These are phyloP conservation scores for Periophthalmus magnuspinnatus DNA, from an alignment of 2,797 vertebrate genomes.

Conservation along the genomic window DNA sequence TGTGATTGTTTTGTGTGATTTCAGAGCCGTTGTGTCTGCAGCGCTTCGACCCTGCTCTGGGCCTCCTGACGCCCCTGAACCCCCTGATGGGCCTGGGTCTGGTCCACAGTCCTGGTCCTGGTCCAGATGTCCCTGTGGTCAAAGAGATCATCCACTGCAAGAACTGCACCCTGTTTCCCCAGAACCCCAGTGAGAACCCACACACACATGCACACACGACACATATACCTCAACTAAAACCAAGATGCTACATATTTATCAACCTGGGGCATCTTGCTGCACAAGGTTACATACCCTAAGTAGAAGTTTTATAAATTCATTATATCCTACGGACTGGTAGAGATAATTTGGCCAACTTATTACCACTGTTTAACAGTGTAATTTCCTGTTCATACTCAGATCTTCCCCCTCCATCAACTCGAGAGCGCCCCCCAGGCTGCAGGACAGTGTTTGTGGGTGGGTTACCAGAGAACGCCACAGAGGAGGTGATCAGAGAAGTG, in stretches of 20 bases:
- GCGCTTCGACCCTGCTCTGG: constrained; percentile 88
- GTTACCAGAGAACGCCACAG: constrained; percentile 87
- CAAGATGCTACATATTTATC: no score
- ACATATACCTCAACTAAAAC: no score
- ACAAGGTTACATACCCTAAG: no score
- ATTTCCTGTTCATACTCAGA: constrained; percentile 67
- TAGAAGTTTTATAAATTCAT: no score
- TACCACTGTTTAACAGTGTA: neutral
- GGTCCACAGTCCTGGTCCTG: constrained; percentile 33
- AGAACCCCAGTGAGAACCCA: constrained; percentile 91
- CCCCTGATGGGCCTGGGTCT: constrained; percentile 91
- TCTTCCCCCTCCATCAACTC: constrained; percentile 88
- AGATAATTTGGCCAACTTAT: no score
- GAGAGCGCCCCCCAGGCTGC: constrained; percentile 92
- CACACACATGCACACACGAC: no score
- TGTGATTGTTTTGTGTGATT: no score
- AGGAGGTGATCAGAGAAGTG: constrained; percentile 89
- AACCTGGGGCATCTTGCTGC: no score
- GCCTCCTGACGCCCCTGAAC: constrained; percentile 89
- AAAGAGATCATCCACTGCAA: constrained; percentile 97
- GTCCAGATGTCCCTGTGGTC: constrained; percentile 81
- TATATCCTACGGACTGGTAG: no score
- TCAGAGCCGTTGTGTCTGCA: constrained; percentile 92
- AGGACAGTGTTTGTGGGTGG: constrained; percentile 95
- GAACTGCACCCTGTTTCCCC: constrained; percentile 94